Evolutionary conservation across 2,113 vertebrate genomes (phyloP).

Genomic region (human): DNA sequence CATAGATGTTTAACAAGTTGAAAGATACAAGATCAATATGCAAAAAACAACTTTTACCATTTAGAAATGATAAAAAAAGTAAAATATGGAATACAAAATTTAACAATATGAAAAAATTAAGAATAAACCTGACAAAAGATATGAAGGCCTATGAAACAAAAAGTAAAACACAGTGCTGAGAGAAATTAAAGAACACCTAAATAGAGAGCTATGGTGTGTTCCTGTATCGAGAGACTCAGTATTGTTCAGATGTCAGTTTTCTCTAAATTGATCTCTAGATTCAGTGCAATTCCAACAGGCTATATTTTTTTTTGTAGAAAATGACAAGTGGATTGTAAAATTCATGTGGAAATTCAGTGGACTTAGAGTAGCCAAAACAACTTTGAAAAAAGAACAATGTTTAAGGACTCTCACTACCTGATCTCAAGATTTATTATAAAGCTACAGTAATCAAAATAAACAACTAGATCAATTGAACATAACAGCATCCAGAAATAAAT

Average conservation of each 20-base stretch:
- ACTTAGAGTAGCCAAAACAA: not conserved
- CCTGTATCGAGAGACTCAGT: not conserved
- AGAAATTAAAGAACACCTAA: not conserved
- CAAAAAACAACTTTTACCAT: not conserved
- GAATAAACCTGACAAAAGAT: not conserved
- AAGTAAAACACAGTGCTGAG: not conserved
- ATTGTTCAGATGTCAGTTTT: not conserved
- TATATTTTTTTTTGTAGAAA: not conserved
- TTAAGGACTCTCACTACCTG: not conserved
- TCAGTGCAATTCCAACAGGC: not conserved
- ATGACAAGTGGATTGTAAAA: not conserved
- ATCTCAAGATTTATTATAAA: not conserved
- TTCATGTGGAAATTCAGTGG: not conserved
- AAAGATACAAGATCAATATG: not conserved
- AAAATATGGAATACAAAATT: not conserved
- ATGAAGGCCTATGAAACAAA: not conserved
- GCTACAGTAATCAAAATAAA: not conserved
- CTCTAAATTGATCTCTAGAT: not conserved
- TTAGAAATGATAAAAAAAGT: not conserved
- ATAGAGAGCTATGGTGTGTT: not conserved
- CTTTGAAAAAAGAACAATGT: not conserved
- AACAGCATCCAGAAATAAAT: not conserved
- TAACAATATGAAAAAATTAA: not conserved
- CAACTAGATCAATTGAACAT: not conserved
- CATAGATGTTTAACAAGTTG: not conserved